Conservation (phyloP, 2,888 invertebrate species). For the Trichopoda pennipes region DNA sequence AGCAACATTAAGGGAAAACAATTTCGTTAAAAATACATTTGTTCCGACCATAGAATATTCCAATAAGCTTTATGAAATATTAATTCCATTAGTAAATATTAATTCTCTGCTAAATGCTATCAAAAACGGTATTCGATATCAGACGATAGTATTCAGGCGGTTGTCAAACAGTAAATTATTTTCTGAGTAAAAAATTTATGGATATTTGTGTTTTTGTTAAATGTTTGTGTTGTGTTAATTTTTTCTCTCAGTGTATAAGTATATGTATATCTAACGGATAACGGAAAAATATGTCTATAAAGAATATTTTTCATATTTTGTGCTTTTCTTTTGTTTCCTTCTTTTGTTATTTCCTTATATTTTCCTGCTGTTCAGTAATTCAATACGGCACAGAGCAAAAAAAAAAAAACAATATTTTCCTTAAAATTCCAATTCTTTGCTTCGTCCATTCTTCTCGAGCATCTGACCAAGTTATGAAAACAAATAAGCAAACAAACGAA, state of each 20-base stretch:
- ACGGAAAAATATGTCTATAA: constrained; percentile 41
- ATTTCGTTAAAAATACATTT: no score
- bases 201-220: no score
- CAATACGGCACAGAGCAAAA: constrained; percentile 13
- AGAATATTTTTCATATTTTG: constrained; percentile 12
- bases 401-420: constrained; percentile 32
- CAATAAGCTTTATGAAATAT: no score
- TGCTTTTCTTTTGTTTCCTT: constrained; percentile 32
- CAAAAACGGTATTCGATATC: no score
- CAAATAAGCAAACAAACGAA: constrained; percentile 2
- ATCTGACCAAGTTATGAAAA: constrained; percentile 57
- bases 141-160: no score
- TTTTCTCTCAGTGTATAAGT: constrained; percentile 32
- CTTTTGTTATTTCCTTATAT: constrained; percentile 23
- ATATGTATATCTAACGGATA: constrained; percentile 27
- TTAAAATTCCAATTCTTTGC: constrained; percentile 42
- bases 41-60: no score
- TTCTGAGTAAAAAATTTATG: no score
- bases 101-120: no score
- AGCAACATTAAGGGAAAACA: no score
- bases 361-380: constrained; percentile 31
- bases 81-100: no score
- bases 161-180: no score
- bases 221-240: no score
- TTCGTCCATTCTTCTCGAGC: constrained; percentile 15